Percentiles rank a stretch among this genome's conserved stretches.
phyloP scores from a whole-genome alignment of 2,113 vertebrate species.

The Fregata magnificens region DNA sequence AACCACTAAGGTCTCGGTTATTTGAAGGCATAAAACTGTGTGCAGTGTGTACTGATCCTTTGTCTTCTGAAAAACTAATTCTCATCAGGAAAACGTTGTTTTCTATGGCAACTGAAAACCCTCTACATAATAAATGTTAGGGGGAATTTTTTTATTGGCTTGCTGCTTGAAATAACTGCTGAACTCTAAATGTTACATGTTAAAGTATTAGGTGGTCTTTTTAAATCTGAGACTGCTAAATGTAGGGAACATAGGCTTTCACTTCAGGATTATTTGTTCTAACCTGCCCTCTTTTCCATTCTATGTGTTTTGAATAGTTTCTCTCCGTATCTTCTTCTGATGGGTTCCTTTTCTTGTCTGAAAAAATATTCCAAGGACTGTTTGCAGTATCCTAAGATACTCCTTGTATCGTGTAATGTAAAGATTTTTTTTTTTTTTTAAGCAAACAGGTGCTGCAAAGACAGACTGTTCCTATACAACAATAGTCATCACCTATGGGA shows the following conservation, averaged over 20 bases:
- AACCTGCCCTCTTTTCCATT: neutral
- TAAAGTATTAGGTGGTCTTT: neutral
- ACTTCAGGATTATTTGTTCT: neutral
- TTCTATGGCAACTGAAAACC: neutral
- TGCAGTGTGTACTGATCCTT: neutral
- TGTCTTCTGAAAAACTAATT: neutral
- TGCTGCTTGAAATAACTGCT: neutral
- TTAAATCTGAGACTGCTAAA: neutral
- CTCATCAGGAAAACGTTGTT: neutral
- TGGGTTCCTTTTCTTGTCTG: neutral
- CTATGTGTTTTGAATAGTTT: neutral
- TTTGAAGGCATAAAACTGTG: neutral
- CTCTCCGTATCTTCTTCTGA: neutral
- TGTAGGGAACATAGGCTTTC: neutral
- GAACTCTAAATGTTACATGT: neutral
- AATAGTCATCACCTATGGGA: neutral
- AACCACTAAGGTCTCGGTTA: neutral
- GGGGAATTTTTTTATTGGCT: neutral
- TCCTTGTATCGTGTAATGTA: neutral
- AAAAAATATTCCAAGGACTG: neutral
- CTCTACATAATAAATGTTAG: neutral
- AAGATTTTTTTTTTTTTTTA: neutral
- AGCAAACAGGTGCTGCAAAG: neutral
- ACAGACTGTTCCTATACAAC: neutral
- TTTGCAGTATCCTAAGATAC: neutral